Conservation (phyloP, 92 coral and sea anemone species). For the Micromussa lordhowensis region DNA sequence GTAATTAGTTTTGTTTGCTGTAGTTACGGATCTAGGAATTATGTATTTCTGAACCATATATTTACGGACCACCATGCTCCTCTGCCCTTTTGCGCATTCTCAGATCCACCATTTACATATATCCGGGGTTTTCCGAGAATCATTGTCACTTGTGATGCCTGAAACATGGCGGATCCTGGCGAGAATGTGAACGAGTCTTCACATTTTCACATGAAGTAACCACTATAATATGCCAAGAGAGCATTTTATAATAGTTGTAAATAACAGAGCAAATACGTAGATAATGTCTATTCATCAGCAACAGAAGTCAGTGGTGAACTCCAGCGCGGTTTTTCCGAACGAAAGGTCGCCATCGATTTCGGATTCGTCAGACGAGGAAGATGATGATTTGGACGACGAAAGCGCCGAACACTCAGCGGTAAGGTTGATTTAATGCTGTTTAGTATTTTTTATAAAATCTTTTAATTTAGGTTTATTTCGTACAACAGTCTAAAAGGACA, state of each 20-base stretch:
- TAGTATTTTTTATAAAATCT: constrained; percentile 7
- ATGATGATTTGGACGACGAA: constrained; percentile 92
- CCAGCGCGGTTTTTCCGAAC: constrained; percentile 88
- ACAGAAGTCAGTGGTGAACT: constrained; percentile 77
- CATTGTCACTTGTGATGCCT: constrained; percentile 86
- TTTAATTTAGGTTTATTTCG: not conserved
- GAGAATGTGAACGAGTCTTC: constrained; percentile 70
- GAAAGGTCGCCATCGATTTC: constrained; percentile 98
- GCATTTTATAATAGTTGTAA: constrained; percentile 24
- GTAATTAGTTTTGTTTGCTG: not conserved
- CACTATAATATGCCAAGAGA: constrained; percentile 70
- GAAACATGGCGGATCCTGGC: constrained; percentile 79
- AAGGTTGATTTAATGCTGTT: constrained; percentile 47
- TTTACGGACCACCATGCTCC: not conserved
- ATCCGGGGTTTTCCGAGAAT: constrained; percentile 97
- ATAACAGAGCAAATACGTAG: constrained; percentile 29
- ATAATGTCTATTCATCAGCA: constrained; percentile 85
- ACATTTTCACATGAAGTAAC: constrained; percentile 65
- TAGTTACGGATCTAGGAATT: not conserved
- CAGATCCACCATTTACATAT: constrained; percentile 81
- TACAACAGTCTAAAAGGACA: constrained; percentile 14
- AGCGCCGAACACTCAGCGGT: constrained; percentile 92
- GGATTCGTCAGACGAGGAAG: constrained; percentile 98
- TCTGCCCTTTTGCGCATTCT: constrained; percentile 73
- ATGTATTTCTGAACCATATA: not conserved